Base-by-base conservation (phyloP, 2,113 vertebrate species). In the Chloropsis hardwickii region DNA sequence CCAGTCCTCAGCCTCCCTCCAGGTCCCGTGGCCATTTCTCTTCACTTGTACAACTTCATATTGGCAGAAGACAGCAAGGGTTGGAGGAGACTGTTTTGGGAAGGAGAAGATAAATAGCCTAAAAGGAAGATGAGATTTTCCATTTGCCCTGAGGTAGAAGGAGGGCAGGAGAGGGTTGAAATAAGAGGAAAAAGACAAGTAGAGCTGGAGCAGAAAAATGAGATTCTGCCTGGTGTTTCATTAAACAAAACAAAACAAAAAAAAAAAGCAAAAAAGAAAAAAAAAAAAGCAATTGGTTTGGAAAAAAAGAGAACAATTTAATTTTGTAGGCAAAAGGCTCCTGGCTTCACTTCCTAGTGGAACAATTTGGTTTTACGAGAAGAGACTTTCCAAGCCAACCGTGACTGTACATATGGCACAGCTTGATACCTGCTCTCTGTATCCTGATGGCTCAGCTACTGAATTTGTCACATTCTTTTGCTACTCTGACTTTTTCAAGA, bases 331-430 rank as follows among this genome's bases (percentile, higher is more conserved):
- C 47, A 94, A 78, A 96, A 91, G 70, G 50, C 82, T 80, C 70
- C 90, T 90, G 82, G 65, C 65, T 77, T 90, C 84, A 93, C 94
- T 95, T 94, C 88, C 90, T 94, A 84, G 95, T 92, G 94, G 61
- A 92, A 90, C 86, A 96, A 96, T 96, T 90, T 93, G 92, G 88
- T 90, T 95, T 95, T 92, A 95, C 2, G 66, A 96, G 90, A 95
- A 70, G 73, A 94, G 81, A 94, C 88, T 94, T 96, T 96, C 94
- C 92, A 95, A 96, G 92, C 94, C 95, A 96, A 93, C 93, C 90
- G 67, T 95, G 94, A 95, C 95, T 96, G 90, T 96, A 97, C 94
- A 95, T 95, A 95, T 93, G 94, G 95, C 94, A 96, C 94, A 96
- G 96, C 88, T 96, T 94, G 93, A 97, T 94, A 96, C 95, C 90